Base-by-base conservation (phyloP, 2,113 vertebrate species). In the Manacus vitellinus region DNA sequence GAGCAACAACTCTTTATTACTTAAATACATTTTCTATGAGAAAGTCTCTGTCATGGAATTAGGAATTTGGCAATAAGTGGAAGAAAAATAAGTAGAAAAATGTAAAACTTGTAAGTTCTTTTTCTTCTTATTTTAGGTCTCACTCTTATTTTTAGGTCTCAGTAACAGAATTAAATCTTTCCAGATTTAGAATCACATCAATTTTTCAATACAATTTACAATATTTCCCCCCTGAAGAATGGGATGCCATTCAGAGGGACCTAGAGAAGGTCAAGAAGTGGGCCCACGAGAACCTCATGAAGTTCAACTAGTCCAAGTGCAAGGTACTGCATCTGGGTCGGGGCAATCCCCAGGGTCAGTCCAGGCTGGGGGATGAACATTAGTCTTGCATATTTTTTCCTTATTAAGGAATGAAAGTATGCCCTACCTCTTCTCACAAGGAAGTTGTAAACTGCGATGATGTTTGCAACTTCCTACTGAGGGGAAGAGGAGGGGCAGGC, bases 321-420 rank as follows among this genome's bases (percentile, higher is more conserved):
- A 73, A 43, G 52, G 23, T 25, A 23, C 17, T 73, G 30, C 52
- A n/a, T 1, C 3, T n/a, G 16, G 15, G 6, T 73, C 2, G 0
- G 12, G 30, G 8, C 23, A n/a, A 44, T 9, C 9, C 55, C 8
- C 19, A 31, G 19, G 20, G n/a, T 14, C 52, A 17, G 24, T 23
- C 23, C 6, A 33, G 16, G 16, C 6, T 55, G 30, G 22, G 37
- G 59, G 5, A 43, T 11, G 37, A 55, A 25, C 11, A 9, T 14
- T 27, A 51, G 25, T 51, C 49, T 25, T 51, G 25, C 25, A 27
- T 15, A 27, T 27, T 27, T 51, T 27, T 51, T 51, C 25, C 49
- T 51, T 15, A 51, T 14, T 27, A 51, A 27, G 14, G 14, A 51
- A 27, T 51, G 25, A 51, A 51, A 51, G 24, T 14, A 27, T 51